These are phyloP conservation scores for Engraulis encrasicolus DNA, from an alignment of 2,113 vertebrate genomes.

Conservation along the genomic window DNA sequence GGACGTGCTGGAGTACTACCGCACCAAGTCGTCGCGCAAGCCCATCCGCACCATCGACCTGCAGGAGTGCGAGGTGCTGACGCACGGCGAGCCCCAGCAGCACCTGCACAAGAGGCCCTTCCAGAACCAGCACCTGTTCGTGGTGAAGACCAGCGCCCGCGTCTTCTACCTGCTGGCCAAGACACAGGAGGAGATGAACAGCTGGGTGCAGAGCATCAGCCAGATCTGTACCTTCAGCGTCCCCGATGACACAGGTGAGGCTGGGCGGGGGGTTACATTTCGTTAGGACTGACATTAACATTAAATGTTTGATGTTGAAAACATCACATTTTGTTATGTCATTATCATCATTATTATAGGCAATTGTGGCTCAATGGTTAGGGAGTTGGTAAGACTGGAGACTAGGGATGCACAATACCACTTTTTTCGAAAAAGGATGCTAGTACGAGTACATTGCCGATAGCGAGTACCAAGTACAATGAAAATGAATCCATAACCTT, in stretches of 20 bases:
- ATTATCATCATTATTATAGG: no score
- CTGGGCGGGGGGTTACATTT: no score
- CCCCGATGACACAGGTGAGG: constrained; percentile 84
- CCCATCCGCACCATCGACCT: constrained; percentile 93
- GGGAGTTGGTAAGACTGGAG: no score
- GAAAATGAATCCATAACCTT: no score
- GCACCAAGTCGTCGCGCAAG: constrained; percentile 87
- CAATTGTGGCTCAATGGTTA: no score
- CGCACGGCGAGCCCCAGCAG: constrained; percentile 80
- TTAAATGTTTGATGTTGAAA: no score
- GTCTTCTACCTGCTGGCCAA: constrained; percentile 97
- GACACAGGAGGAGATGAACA: constrained; percentile 94
- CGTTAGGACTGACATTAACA: no score
- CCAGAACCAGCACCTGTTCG: constrained; percentile 89
- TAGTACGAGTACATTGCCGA: no score
- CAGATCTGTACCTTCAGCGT: constrained; percentile 90
- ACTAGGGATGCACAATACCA: no score
- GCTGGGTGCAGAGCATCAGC: constrained; percentile 91
- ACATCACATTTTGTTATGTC: no score
- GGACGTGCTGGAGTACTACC: constrained; percentile 94
- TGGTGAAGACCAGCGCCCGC: constrained; percentile 89
- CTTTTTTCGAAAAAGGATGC: no score
- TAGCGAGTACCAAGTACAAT: no score
- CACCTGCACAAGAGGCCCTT: constrained; percentile 63
- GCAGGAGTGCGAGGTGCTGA: constrained; percentile 89